phyloP scores from a whole-genome alignment of 2,797 vertebrate species.

The Gadopsis marmoratus region DNA sequence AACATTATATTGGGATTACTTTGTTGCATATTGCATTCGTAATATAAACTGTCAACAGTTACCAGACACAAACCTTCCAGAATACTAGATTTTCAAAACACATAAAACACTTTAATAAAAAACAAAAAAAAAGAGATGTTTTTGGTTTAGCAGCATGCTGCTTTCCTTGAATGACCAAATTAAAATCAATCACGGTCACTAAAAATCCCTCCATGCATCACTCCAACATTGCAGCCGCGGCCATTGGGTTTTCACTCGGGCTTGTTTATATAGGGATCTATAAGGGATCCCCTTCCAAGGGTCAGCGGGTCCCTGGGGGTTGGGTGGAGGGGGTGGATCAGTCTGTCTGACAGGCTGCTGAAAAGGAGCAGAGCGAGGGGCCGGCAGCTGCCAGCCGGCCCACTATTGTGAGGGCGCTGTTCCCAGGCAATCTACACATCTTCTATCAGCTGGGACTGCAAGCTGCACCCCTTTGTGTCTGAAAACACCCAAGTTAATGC shows the following conservation, averaged over 20 bases:
- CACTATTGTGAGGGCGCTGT: conserved; percentile 78
- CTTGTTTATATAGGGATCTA: conserved; percentile 73
- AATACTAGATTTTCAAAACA: background rate
- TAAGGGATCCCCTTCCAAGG: conserved; percentile 58
- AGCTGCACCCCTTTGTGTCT: conserved; percentile 80
- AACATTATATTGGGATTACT: background rate
- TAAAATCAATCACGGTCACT: conserved; percentile 24
- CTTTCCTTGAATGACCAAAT: conserved; percentile 12
- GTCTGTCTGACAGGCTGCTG: conserved; percentile 80
- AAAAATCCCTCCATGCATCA: conserved; percentile 1
- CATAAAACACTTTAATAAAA: background rate
- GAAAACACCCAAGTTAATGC: conserved; percentile 53
- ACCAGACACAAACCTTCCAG: background rate
- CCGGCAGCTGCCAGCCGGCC: conserved; percentile 80
- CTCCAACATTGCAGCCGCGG: conserved; percentile 31
- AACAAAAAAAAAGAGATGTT: background rate
- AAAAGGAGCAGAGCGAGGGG: conserved; percentile 75
- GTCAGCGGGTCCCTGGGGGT: conserved; percentile 73
- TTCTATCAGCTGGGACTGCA: conserved; percentile 67
- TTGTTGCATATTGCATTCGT: background rate
- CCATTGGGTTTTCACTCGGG: conserved; percentile 39
- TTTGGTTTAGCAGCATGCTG: background rate
- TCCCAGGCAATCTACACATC: conserved; percentile 78
- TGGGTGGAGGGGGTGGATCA: conserved; percentile 72
- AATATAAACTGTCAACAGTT: background rate